A percentile compares a stretch with the other conserved stretches of the same genome.
phyloP scores from a whole-genome alignment of 2,113 vertebrate genomes.

The Lycocorax pyrrhopterus region DNA sequence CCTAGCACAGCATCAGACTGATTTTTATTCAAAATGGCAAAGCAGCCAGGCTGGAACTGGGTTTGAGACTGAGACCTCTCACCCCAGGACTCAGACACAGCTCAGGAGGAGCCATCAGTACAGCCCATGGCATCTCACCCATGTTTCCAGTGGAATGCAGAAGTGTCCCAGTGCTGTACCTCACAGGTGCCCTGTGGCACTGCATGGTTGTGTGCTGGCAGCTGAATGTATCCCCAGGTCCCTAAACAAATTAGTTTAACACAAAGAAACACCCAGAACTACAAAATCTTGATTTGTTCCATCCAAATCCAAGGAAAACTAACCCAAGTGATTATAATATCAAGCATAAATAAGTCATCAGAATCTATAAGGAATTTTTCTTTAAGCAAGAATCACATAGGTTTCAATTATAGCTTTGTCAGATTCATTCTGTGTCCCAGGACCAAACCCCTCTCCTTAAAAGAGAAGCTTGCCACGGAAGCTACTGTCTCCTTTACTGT shows the following conservation, averaged over 20 bases:
- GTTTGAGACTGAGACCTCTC: neutral
- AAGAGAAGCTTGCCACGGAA: neutral
- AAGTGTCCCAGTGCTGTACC: accelerated
- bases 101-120: neutral
- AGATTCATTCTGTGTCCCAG: neutral
- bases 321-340: neutral
- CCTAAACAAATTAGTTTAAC: neutral
- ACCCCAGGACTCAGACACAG: neutral
- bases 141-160: neutral
- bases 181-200: neutral
- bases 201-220: neutral
- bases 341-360: neutral
- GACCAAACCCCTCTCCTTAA: neutral
- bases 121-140: neutral
- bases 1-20: neutral
- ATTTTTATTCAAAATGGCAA: neutral
- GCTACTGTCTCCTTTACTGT: neutral
- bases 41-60: neutral
- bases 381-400: neutral
- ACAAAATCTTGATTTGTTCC: neutral
- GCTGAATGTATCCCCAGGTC: neutral
- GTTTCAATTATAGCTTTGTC: neutral
- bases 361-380: neutral
- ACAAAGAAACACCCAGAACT: neutral
- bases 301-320: neutral